phyloP scores from a whole-genome alignment of 1,140 invertebrate species.

The Dermatophagoides farinae region DNA sequence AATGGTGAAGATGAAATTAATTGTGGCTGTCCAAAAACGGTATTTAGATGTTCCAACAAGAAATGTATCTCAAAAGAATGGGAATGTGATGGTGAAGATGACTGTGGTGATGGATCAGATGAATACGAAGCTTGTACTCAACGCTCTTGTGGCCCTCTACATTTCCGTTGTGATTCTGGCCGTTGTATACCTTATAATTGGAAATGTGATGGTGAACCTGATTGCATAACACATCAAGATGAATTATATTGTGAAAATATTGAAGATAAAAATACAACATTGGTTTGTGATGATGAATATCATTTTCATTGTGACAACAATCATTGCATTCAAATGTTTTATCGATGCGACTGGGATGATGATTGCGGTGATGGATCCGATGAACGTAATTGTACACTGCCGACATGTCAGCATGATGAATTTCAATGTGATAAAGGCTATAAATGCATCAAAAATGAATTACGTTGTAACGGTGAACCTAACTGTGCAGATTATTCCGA shows the following conservation, averaged over 20 bases:
- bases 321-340: constrained; percentile 30
- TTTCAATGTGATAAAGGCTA: constrained; percentile 73
- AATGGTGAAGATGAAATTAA: constrained; percentile 47
- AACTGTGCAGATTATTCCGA: constrained; percentile 23
- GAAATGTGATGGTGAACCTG: constrained; percentile 48
- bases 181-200: constrained; percentile 66
- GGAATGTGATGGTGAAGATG: constrained; percentile 82
- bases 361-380: constrained; percentile 88
- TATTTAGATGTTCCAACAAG: constrained; percentile 73
- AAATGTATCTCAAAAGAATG: constrained; percentile 71
- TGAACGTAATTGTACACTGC: constrained; percentile 53
- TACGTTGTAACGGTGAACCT: constrained; percentile 42
- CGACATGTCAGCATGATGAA: constrained; percentile 58
- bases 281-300: constrained; percentile 18
- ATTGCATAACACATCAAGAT: constrained; percentile 26
- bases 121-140: constrained; percentile 60
- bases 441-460: constrained; percentile 41
- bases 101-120: constrained; percentile 53
- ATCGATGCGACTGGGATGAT: constrained; percentile 49
- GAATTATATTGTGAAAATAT: constrained; percentile 22
- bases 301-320: constrained; percentile 21
- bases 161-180: constrained; percentile 84
- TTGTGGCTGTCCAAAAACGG: constrained; percentile 29
- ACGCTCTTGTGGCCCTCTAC: constrained; percentile 62
- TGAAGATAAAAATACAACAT: constrained; percentile 21